Evolutionary conservation across 2,888 invertebrate species (phyloP), one percentile per base, ranked within the genome.

Genomic region (Drosophila subquinaria): DNA sequence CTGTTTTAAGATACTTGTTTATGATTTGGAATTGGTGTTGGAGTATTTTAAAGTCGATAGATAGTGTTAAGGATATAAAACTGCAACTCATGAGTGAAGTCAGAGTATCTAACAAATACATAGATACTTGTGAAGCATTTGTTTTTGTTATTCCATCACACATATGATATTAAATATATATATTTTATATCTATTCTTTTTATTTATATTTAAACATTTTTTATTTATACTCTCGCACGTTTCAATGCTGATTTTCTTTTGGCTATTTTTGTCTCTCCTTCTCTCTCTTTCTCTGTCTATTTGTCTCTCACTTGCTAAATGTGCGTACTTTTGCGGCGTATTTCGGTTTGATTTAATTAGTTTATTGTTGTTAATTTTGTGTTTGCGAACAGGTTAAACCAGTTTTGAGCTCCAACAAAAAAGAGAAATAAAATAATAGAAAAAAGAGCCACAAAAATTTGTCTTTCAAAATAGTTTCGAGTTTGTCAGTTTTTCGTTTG

Each of bases 291-390:
- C 51, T 45, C 63, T 60, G 59, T 66, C 68, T 33, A 51, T 38
- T 45, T 11, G 10, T 35, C 35, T 38, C 51, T 55, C 27, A 35
- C 52, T 11, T 50, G 43, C 48, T 67, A 35, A 40, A 52, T 38
- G 30, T 50, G 67, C 59, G 69, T 63, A 74, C 56, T 72, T 81
- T 81, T 86, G 87, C 81, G 77, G 73, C 84, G 81, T 83, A 77
- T 83, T 82, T 83, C 70, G 63, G 69, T 77, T 83, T 77, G 87
- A 86, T 83, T 83, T 81, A 87, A 83, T 83, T 81, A 87, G 82
- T 83, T 83, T 83, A 83, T 86, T 86, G 74, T 80, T 77, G 79
- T 83, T 81, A 82, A 80, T 78, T 69, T 62, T 79, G 67, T 59
- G 30, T 67, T 75, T 67, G 74, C 59, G 17, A 77, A 84, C 83